Evolutionary conservation across 1,140 invertebrate species (phyloP), one percentile per base, ranked within the genome.

Genomic region (Diabrotica undecimpunctata): DNA sequence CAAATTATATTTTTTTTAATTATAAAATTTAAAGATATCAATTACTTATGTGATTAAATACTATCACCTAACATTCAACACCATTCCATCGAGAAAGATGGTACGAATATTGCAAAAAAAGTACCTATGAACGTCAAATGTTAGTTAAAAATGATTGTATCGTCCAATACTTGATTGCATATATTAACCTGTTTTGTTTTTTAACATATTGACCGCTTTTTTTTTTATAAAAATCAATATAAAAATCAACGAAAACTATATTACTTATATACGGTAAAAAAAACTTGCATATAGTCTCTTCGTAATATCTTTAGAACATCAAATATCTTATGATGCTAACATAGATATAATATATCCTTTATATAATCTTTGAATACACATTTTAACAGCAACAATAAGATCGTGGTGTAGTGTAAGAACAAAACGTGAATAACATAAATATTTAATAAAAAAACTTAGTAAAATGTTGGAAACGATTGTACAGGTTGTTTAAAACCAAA

Each of bases 101-200:
- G 25, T 25, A 25, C 4, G 25, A 25, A 25, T 4, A 25, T 25
- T 25, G 25, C 25, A 25, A 62, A 39, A 46, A 41, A 58, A 58
- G 52, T 38, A 62, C 51, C 61, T 62, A 35, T 54, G 61, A n/a
- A 13, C 25, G 6, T n/a, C 3, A 46, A 62, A 25, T 54, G 54
- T 54, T 41, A 6, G 37, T 60, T 60, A 50, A 65, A 65, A 41
- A 60, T 65, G 64, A 65, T 65, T 65, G 64, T 65, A 13, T 65
- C 52, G 14, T 57, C 53, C 61, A 60, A 61, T 60, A 60, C 50
- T 13, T 60, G 56, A 65, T 59, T 60, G 64, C n/a, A 54, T 65
- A 65, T 54, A 53, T 46, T 54, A 61, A 59, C 54, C 63, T 59
- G 64, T 65, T 51, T 54, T 8, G 35, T 58, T 55, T 64, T 61